Evolutionary conservation across 2,113 vertebrate species (phyloP).

Genomic region (Scolopax mira): DNA sequence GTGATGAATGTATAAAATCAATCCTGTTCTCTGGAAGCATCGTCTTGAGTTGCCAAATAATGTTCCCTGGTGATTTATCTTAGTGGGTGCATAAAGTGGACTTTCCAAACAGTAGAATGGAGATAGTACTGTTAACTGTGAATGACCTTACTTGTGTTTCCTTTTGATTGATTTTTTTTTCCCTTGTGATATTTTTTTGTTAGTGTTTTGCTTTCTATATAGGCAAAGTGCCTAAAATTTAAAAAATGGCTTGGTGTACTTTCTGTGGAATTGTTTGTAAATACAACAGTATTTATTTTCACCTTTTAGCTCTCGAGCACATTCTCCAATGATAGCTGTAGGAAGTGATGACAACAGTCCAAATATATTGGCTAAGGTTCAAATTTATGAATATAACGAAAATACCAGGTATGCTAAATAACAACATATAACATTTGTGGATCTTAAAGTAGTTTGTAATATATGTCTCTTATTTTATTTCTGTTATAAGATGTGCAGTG

Average conservation of each 20-base stretch:
- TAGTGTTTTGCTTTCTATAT: not conserved
- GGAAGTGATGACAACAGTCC: constrained; percentile 94
- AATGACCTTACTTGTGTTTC: not conserved
- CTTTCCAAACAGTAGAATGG: not conserved
- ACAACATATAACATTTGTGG: not conserved
- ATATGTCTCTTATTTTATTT: not conserved
- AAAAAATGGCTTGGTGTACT: not conserved
- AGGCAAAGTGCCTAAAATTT: not conserved
- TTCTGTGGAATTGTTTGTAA: not conserved
- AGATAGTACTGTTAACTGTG: not conserved
- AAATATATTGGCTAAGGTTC: constrained; percentile 91
- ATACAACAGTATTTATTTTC: not conserved
- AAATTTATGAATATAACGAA: constrained; percentile 98
- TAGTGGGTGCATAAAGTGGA: not conserved
- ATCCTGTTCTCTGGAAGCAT: not conserved
- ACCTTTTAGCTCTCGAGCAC: constrained; percentile 86
- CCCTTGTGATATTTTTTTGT: not conserved
- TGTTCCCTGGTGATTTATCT: not conserved
- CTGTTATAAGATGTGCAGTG: not conserved
- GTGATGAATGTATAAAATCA: not conserved
- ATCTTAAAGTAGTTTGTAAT: not conserved
- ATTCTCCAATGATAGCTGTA: constrained; percentile 95
- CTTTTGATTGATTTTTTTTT: not conserved
- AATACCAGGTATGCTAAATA: constrained; percentile 86
- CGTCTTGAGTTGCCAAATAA: not conserved